Evolutionary conservation across 2,888 invertebrate genomes (phyloP).

Genomic region (Eupithecia exiguata): DNA sequence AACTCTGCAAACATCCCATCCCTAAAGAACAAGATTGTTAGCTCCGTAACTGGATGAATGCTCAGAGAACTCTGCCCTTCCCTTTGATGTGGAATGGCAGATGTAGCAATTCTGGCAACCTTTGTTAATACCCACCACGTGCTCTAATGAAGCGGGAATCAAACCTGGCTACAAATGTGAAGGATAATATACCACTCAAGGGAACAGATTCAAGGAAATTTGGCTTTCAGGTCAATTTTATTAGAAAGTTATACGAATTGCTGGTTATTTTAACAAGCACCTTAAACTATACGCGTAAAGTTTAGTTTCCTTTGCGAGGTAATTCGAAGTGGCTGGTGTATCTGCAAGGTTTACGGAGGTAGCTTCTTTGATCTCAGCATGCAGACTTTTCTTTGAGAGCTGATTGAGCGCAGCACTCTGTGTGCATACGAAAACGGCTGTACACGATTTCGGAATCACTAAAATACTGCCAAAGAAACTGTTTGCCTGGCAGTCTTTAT

Average conservation of each 20-base stretch:
- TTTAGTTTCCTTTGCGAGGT: neutral
- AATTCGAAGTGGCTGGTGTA: conserved; percentile 17
- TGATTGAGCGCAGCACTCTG: conserved; percentile 79
- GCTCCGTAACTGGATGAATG: conserved; percentile 52
- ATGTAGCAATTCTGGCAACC: conserved; percentile 43
- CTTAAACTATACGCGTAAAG: neutral
- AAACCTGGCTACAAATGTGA: neutral
- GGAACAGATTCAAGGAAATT: neutral
- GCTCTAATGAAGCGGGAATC: conserved; percentile 36
- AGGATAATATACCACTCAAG: neutral
- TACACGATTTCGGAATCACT: conserved; percentile 58
- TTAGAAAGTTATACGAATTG: neutral
- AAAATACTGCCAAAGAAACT: conserved; percentile 65
- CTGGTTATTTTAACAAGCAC: neutral
- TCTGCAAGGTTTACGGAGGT: conserved; percentile 12
- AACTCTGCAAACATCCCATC: neutral
- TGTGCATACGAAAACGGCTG: conserved; percentile 78
- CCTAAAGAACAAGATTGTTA: conserved; percentile 13
- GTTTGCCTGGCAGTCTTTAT: conserved; percentile 54
- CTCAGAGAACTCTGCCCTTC: conserved; percentile 45
- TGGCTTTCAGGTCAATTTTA: neutral
- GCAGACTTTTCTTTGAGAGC: conserved; percentile 74
- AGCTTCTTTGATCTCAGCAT: conserved; percentile 70
- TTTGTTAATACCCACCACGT: conserved; percentile 37
- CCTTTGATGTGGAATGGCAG: conserved; percentile 48